Evolutionary conservation across 2,888 invertebrate species (phyloP).

Genomic region (Minunthozetes semirufus): DNA sequence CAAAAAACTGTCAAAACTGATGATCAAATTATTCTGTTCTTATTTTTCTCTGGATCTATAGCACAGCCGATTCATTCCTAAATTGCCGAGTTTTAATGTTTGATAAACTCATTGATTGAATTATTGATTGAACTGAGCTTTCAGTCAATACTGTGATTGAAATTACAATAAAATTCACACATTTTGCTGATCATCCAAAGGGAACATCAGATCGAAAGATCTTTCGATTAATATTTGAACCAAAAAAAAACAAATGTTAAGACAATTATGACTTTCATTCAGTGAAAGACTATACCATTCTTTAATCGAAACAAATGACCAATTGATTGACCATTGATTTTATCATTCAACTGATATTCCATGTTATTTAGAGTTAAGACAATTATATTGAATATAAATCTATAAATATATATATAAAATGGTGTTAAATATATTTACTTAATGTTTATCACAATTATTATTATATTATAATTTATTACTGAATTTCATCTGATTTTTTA

Average conservation of each 20-base stretch:
- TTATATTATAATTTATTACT: too few species aligned
- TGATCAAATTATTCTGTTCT: background rate
- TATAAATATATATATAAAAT: background rate
- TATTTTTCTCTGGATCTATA: slow-evolving; percentile 28
- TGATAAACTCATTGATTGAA: slow-evolving; percentile 21
- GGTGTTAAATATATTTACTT: background rate
- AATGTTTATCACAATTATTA: too few species aligned
- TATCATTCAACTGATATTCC: background rate
- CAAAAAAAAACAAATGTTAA: background rate
- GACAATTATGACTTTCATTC: too few species aligned
- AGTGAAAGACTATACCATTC: too few species aligned
- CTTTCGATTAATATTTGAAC: background rate
- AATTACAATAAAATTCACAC: background rate
- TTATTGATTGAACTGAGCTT: background rate
- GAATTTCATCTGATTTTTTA: too few species aligned
- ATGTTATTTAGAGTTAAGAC: background rate
- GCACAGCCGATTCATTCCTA: slow-evolving; percentile 44
- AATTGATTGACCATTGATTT: background rate
- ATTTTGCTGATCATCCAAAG: background rate
- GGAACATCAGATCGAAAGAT: background rate
- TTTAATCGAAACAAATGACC: background rate
- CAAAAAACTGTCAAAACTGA: too few species aligned
- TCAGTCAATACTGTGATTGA: slow-evolving; percentile 6
- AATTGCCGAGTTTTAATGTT: slow-evolving; percentile 43
- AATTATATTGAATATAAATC: too few species aligned